A percentile compares a stretch with the other conserved stretches of the same genome.
Evolutionary conservation across 2,797 vertebrate genomes (phyloP).

Genomic region (Sebastes vulpes): DNA sequence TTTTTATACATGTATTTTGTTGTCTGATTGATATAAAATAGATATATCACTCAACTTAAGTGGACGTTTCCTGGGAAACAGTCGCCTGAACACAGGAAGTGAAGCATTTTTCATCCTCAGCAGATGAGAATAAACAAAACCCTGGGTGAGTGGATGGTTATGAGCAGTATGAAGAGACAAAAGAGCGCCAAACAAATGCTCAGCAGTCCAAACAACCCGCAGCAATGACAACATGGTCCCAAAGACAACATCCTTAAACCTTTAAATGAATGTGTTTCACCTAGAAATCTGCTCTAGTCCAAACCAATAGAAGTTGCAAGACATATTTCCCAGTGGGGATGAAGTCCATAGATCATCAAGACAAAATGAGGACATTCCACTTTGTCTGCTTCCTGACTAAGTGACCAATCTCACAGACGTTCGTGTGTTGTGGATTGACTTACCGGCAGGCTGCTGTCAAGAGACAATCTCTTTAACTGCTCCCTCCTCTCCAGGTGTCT

Average conservation of each 20-base stretch:
- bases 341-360: neutral
- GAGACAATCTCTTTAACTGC: conserved; percentile 87
- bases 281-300: neutral
- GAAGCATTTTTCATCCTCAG: conserved; percentile 11
- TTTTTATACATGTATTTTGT: neutral
- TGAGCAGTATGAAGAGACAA: neutral
- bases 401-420: neutral
- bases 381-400: conserved; percentile 2
- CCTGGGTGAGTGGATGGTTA: neutral
- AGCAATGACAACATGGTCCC: neutral
- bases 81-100: conserved; percentile 33
- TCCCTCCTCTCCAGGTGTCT: conserved; percentile 86
- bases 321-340: neutral
- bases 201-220: conserved; percentile 3
- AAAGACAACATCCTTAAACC: neutral
- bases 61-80: conserved; percentile 25
- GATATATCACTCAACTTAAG: neutral
- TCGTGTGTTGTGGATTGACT: conserved; percentile 66
- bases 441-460: conserved; percentile 89
- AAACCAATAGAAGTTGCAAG: neutral
- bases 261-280: neutral
- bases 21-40: neutral
- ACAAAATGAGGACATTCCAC: neutral
- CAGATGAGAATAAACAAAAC: conserved; percentile 16
- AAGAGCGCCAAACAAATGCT: neutral